phyloP scores from a whole-genome alignment of 2,888 invertebrate genomes.

The Auanema sp. region DNA sequence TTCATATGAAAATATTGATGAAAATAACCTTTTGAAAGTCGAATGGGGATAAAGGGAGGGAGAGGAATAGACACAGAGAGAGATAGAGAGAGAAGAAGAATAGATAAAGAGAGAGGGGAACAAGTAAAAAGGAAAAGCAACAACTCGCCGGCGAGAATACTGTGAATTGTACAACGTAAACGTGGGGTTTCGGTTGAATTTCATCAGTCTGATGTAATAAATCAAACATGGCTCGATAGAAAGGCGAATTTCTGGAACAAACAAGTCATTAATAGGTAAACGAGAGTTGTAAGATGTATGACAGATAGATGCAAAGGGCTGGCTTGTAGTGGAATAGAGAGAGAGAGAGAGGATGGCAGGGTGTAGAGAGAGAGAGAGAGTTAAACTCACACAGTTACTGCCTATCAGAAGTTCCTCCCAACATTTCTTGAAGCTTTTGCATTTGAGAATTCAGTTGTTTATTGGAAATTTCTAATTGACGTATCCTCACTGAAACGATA shows the following conservation, averaged over 20 bases:
- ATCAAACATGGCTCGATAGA: not conserved
- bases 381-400: conserved; percentile 5
- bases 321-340: too few species aligned
- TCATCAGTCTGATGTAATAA: too few species aligned
- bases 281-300: too few species aligned
- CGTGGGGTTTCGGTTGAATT: too few species aligned
- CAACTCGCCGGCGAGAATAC: not conserved
- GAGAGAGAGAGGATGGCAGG: not conserved
- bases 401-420: conserved; percentile 8
- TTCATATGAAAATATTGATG: too few species aligned
- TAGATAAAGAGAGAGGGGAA: not conserved
- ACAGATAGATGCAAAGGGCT: too few species aligned
- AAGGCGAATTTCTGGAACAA: not conserved
- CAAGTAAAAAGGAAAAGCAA: not conserved
- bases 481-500: conserved; percentile 12
- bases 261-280: too few species aligned
- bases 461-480: conserved; percentile 18
- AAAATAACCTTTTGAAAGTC: conserved; percentile 4
- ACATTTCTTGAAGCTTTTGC: conserved; percentile 20
- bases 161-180: too few species aligned
- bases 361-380: not conserved
- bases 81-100: not conserved
- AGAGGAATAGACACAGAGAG: conserved; percentile 2
- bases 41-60: not conserved
- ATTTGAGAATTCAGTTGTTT: conserved; percentile 16